These are phyloP conservation scores for Asarcornis scutulata DNA, from an alignment of 2,113 vertebrate genomes.

Conservation along the genomic window DNA sequence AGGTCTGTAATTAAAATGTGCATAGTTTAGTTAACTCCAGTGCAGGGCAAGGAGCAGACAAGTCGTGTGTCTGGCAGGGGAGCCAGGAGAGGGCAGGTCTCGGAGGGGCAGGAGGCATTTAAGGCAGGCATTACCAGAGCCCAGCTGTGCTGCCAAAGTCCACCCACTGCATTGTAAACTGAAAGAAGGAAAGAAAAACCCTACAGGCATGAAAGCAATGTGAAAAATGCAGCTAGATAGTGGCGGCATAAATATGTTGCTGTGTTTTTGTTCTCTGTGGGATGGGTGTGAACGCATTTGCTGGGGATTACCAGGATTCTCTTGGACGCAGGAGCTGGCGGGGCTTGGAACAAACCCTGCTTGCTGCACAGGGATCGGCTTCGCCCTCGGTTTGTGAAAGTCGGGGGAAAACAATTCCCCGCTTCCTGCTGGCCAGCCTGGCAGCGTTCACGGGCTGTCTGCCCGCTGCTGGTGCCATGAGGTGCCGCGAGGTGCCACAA, in stretches of 20 bases:
- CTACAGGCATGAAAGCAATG: neutral
- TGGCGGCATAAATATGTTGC: neutral
- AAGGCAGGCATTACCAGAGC: neutral
- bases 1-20: neutral
- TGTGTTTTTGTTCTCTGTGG: neutral
- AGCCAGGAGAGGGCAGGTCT: neutral
- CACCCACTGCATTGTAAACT: accelerated
- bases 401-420: neutral
- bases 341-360: neutral
- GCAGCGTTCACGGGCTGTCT: neutral
- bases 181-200: neutral
- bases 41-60: neutral
- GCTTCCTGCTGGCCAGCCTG: neutral
- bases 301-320: neutral
- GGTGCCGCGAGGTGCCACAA: neutral
- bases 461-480: neutral
- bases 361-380: neutral
- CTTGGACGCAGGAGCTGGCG: neutral
- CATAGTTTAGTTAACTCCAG: neutral
- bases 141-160: neutral
- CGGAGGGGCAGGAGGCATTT: neutral
- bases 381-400: neutral
- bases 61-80: neutral
- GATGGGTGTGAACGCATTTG: neutral
- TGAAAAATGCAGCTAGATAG: neutral